Percentiles rank a stretch among this genome's conserved stretches.
These are phyloP conservation scores for Rhabdophis nuchalis DNA, from an alignment of 2,797 vertebrate species.

Conservation along the genomic window DNA sequence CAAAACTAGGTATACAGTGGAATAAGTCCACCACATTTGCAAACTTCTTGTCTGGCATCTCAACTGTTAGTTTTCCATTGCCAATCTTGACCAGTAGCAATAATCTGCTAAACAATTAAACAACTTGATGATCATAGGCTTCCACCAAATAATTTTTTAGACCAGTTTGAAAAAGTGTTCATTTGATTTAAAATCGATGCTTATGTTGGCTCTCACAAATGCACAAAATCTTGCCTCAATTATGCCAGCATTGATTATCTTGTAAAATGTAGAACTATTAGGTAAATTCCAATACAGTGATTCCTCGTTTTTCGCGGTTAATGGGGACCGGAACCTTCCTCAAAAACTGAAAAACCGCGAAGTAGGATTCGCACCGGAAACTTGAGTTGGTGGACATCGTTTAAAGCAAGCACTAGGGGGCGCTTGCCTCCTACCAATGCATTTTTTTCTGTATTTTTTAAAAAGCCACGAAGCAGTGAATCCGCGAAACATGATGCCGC, in stretches of 20 bases:
- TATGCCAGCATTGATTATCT: neutral
- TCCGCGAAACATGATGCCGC: too few relatives aligned
- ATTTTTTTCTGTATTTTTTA: too few relatives aligned
- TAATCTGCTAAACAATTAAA: constrained; percentile 21
- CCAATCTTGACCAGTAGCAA: constrained; percentile 12
- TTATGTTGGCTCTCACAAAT: neutral
- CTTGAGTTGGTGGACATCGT: too few relatives aligned
- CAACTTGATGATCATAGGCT: constrained; percentile 27
- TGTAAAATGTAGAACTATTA: neutral
- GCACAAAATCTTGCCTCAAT: neutral
- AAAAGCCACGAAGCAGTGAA: too few relatives aligned
- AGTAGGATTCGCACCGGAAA: too few relatives aligned
- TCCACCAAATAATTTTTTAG: constrained; percentile 24
- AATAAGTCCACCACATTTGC: constrained; percentile 18
- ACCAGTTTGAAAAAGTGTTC: constrained; percentile 10
- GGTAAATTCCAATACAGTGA: neutral
- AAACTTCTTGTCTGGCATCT: constrained; percentile 29
- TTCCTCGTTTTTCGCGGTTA: too few relatives aligned
- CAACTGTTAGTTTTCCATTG: constrained; percentile 34
- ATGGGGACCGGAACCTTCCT: too few relatives aligned
- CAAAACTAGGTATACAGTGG: constrained; percentile 33
- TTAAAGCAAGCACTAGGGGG: too few relatives aligned
- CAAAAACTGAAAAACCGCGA: too few relatives aligned
- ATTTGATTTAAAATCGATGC: neutral
- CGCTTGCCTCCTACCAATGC: too few relatives aligned